phyloP scores from a whole-genome alignment of 2,888 invertebrate genomes.

The Cantharis rufa region DNA sequence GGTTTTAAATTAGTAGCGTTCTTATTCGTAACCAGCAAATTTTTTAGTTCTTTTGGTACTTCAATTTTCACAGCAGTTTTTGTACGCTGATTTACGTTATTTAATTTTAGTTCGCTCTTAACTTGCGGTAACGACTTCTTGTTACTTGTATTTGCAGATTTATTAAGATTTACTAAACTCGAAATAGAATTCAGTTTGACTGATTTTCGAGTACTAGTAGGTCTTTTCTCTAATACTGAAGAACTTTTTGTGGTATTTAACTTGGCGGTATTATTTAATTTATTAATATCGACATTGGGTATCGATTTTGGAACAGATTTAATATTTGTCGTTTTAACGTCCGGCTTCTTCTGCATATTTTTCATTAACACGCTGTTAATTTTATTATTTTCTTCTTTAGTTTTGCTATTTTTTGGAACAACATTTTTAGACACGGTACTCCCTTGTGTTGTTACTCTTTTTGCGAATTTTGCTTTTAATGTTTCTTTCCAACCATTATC shows the following conservation, averaged over 20 bases:
- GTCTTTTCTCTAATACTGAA: background rate
- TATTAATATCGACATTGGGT: background rate
- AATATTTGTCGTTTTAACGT: background rate
- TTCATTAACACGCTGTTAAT: background rate
- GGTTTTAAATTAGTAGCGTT: background rate
- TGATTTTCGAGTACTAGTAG: background rate
- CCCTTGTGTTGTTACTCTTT: background rate
- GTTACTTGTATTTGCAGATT: background rate
- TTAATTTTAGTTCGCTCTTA: background rate
- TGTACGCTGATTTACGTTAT: background rate
- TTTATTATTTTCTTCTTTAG: background rate
- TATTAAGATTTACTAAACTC: background rate
- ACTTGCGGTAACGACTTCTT: constrained; percentile 8
- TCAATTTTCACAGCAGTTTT: background rate
- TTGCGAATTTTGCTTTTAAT: constrained; percentile 15
- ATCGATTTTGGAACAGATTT: background rate
- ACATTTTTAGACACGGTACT: background rate
- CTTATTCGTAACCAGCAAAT: background rate
- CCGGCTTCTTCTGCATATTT: background rate
- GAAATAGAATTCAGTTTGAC: background rate
- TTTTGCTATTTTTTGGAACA: background rate
- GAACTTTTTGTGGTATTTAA: background rate
- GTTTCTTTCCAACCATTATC: constrained; percentile 28
- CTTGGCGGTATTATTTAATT: background rate
- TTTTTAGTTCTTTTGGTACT: background rate